Base-by-base conservation (phyloP, 2,888 invertebrate species). In the Drosophila eohydei region DNA sequence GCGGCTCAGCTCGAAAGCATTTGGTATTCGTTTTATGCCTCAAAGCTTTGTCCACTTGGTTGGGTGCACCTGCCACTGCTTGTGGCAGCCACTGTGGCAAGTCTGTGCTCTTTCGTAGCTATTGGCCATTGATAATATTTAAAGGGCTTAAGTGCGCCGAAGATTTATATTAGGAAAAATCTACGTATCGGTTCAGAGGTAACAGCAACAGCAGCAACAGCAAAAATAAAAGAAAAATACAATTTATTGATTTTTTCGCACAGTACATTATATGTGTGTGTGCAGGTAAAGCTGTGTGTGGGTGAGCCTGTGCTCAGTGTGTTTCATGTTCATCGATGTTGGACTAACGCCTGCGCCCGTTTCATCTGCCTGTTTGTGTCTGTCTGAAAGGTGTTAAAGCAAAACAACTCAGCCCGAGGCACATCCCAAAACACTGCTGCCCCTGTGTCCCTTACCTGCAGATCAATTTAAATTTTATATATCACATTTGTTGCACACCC, bases 181-280 rank as follows among this genome's bases (percentile, higher is more conserved):
- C 78, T 77, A 68, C 61, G 68, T 58, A 30, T 32, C 79, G 38
- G 44, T 44, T 16, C 44, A 43, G 50, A 43, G 56, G 52, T 66
- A 51, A 9, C 61, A 30, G 30, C 54, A 40, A 9, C 54, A 40
- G n/a, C n/a, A n/a, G n/a, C n/a, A n/a, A n/a, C n/a, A n/a, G n/a
- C 57, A 71, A 63, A 57, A 68, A 78, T 71, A 76, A 81, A 71
- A 71, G 68, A 76, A 83, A 83, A 77, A 80, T 63, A 90, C 71
- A 80, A 73, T 87, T 83, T 87, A 87, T 87, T 90, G 87, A 87
- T 90, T 87, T 90, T 89, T 80, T 77, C 71, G 71, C 71, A 83
- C 61, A 44, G 55, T 61, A 54, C 43, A 68, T 78, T 55, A 64
- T 67, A 50, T 58, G 38, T 59, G 46, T 78, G 30, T 32, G 44